Base-by-base conservation (phyloP, 2,888 invertebrate species). In the Fabriciana adippe region DNA sequence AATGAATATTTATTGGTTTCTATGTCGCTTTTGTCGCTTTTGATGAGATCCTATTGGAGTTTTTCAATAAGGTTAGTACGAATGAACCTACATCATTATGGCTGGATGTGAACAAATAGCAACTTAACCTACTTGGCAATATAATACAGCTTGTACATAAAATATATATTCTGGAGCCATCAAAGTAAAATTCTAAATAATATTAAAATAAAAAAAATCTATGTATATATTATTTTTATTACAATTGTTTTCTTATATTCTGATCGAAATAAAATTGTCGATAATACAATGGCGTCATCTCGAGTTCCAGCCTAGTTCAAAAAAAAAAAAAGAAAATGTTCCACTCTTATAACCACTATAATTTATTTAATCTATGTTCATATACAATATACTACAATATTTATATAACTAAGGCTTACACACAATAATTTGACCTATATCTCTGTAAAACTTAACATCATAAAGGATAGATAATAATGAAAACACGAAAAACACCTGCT, bases 321-420 rank as follows among this genome's bases (percentile, higher is more conserved):
- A 61, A 51, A 15, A 31, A 51, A 61, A 35, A 18, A 18, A 18
- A 18, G 18, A 18, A 18, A 18, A 18, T 18, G 4, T 51, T 16
- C 35, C 47, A 54, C 45, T 45, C 31, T 55, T 26, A 63, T 26
- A 41, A 60, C 18, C 68, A 51, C 64, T 64, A 64, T 15, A 50
- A 68, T 64, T 68, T 68, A 51, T 59, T 59, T 51, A 50, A 47
- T 26, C 35, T 55, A 16, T 13, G 15, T 53, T 65, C 48, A 64
- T 59, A 62, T 62, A 65, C 57, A 57, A 18, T 67, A 67, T 16
- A 14, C 64, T 61, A 64, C 64, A 56, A 53, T 64, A 60, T 54
- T 26, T 51, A 55, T 45, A 63, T 41, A 55, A 41, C 51, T 69
- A 69, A 45, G 47, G 15, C 60, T 55, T 67, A 67, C 48, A 61